Evolutionary conservation across 2,888 invertebrate genomes (phyloP).

Genomic region (Blera fallax): DNA sequence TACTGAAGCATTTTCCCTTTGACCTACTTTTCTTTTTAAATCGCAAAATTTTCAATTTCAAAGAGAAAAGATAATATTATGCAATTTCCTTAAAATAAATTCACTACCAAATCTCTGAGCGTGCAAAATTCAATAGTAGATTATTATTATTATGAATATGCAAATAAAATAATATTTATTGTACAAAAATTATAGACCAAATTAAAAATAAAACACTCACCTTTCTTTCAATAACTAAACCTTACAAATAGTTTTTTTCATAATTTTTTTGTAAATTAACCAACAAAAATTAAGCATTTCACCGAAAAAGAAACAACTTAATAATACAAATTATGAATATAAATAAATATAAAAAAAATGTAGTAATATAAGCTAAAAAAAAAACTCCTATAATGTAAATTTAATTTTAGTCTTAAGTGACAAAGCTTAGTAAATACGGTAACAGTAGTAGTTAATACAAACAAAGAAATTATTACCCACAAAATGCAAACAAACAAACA

Average conservation of each 20-base stretch:
- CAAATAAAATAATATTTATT: background rate
- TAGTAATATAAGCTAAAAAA: background rate
- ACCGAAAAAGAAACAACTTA: background rate
- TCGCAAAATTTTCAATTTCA: too few relatives aligned
- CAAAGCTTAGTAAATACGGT: constrained; percentile 25
- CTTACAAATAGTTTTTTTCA: background rate
- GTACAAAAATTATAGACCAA: constrained; percentile 34
- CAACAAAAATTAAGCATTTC: background rate
- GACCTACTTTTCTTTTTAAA: too few relatives aligned
- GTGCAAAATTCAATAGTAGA: background rate
- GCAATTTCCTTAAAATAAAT: background rate
- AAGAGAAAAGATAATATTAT: background rate
- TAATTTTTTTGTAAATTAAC: constrained; percentile 3
- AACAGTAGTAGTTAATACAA: background rate
- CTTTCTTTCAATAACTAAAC: background rate
- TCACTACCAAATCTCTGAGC: background rate
- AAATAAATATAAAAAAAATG: background rate
- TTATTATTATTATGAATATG: background rate
- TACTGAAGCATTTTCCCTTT: too few relatives aligned
- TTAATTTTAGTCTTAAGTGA: constrained; percentile 15
- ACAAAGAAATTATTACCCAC: background rate
- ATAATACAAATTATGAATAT: background rate
- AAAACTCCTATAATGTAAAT: constrained; percentile 26
- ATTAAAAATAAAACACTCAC: background rate
- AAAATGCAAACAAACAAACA: background rate